A percentile compares a stretch with the other conserved stretches of the same genome.
These are phyloP conservation scores for Eleginops maclovinus DNA, from an alignment of 2,113 vertebrate genomes.

Conservation along the genomic window DNA sequence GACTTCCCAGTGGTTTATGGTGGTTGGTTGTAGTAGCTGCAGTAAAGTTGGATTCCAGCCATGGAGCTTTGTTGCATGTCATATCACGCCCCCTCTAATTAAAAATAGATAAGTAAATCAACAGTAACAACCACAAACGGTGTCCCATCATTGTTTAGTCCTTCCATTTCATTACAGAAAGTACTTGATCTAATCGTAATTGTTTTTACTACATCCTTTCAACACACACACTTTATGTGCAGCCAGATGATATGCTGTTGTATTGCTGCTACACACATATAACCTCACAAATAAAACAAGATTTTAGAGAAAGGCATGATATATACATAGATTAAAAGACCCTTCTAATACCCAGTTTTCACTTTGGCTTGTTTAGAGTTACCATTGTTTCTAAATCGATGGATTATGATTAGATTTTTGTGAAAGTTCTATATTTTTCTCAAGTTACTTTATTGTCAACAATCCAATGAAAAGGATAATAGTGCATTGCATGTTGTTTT, in stretches of 20 bases:
- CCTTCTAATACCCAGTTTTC: background rate
- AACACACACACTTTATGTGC: background rate
- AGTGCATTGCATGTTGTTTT: background rate
- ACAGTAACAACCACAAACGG: background rate
- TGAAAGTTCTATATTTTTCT: background rate
- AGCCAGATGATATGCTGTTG: background rate
- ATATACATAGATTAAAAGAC: background rate
- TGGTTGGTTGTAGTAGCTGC: background rate
- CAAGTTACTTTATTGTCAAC: background rate
- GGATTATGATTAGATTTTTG: background rate
- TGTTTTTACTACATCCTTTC: background rate
- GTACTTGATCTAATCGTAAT: background rate
- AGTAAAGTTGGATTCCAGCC: background rate
- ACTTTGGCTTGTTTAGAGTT: background rate
- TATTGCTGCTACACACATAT: too few relatives aligned
- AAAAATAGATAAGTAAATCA: background rate
- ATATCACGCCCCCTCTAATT: conserved; percentile 3
- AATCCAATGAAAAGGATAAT: background rate
- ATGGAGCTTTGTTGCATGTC: background rate
- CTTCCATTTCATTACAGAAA: background rate
- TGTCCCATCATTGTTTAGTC: background rate
- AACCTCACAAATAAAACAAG: background rate
- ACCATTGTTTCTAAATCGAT: background rate
- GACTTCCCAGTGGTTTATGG: background rate
- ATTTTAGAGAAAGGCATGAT: background rate